Base-by-base conservation (phyloP, 2,113 vertebrate genomes). In the Plecotus auritus region DNA sequence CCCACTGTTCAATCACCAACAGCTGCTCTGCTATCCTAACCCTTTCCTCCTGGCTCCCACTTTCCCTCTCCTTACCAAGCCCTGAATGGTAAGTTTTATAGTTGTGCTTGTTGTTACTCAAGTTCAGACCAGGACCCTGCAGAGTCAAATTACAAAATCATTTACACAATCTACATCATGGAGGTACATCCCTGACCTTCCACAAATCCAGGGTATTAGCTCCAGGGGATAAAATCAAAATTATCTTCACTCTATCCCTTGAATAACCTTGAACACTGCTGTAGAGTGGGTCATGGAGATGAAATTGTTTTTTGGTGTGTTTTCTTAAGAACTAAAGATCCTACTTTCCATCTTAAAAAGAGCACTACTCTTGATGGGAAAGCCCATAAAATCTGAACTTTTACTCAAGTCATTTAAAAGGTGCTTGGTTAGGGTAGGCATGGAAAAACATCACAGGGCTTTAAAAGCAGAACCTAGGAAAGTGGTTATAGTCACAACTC, bases 371-470 rank as follows among this genome's bases (percentile, higher is more conserved):
- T 51, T 51, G 22, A 16, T 76, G 84, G 40, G 59, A 94, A 92
- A 96, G 70, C 35, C 56, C 70, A 91, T 91, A 96, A 96, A 95
- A 96, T 88, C 85, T 82, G 66, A 96, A 86, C 70, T 97, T 97
- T 77, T 70, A 92, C 64, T 96, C 40, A 92, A 87, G 37, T 87
- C 69, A 80, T 69, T 96, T 69, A 91, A 87, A 96, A 95, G 93
- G 56, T 80, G 28, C 40, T 83, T 54, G 78, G 82, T 88, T 80
- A 91, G 35, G 37, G 22, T 73, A 2, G 35, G 1, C 28, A 35
- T 87, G 35, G 30, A n/a, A 12, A 78, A 88, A 84, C 64, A 56
- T 51, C 69, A 3, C 47, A 93, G 59, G 64, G 28, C 30, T 90
- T 95, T 92, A 82, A 94, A 95, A 93, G 23, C 16, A 93, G 35